These are phyloP conservation scores for Nothobranchius kuhntae DNA, from an alignment of 2,113 vertebrate genomes.

Conservation along the genomic window DNA sequence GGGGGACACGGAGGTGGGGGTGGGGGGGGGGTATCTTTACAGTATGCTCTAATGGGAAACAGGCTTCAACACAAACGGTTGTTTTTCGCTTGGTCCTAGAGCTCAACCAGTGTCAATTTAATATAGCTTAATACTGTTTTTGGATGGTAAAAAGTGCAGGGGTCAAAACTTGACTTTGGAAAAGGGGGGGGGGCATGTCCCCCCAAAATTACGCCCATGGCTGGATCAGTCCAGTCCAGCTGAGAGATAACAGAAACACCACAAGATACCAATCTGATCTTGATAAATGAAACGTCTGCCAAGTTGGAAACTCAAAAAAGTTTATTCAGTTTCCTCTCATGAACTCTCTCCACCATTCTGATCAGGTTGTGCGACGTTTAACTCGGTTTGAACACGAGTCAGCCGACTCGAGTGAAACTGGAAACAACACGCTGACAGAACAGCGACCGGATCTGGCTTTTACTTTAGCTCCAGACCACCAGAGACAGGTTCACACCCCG, in stretches of 20 bases:
- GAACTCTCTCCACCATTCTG: conserved; percentile 2
- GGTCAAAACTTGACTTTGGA: too few relatives aligned
- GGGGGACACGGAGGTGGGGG: too few relatives aligned
- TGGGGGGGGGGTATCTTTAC: too few relatives aligned
- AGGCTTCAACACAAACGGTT: too few relatives aligned
- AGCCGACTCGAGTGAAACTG: conserved; percentile 74
- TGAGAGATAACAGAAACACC: conserved; percentile 3
- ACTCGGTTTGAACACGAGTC: conserved; percentile 58
- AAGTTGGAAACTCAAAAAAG: conserved; percentile 13
- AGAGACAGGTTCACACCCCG: conserved; percentile 41
- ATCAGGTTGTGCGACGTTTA: conserved; percentile 40
- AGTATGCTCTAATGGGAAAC: too few relatives aligned
- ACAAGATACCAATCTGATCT: not conserved
- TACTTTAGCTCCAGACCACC: conserved; percentile 41
- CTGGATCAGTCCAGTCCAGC: not conserved
- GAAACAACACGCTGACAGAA: conserved; percentile 33
- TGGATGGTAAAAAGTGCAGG: too few relatives aligned
- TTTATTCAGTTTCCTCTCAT: conserved; percentile 13
- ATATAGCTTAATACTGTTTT: too few relatives aligned
- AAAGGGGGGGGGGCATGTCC: too few relatives aligned
- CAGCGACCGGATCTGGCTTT: conserved; percentile 62
- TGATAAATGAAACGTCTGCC: not conserved
- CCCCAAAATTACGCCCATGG: too few relatives aligned
- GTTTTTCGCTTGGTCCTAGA: too few relatives aligned
- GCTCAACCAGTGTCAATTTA: too few relatives aligned